Evolutionary conservation across 1,140 invertebrate genomes (phyloP), one percentile per base, ranked within the genome.

Genomic region (Diuraphis noxia): DNA sequence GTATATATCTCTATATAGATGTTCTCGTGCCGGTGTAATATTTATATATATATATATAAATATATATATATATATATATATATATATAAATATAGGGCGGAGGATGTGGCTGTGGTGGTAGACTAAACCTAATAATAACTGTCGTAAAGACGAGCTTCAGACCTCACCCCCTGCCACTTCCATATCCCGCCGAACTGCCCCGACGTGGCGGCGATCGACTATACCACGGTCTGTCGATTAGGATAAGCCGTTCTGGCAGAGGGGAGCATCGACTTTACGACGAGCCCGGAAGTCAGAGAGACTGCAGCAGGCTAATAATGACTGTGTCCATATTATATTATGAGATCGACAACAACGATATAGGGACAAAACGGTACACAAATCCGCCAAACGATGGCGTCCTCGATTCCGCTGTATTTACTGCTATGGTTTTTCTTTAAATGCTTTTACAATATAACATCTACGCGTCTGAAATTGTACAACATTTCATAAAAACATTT

Each of bases 41-140:
- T 63, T 17, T 38, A 25, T 38, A 79, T 79, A 9, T 79, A 25
- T 38, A 79, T 25, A 38, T 25, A 38, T 13, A 34, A 19, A 34
- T 36, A 17, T n/a, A 56, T 23, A 9, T 9, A 52, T 9, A 72
- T 72, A 34, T 72, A 72, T 34, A 72, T 34, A n/a, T 19, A 34
- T 13, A 34, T 36, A 34, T 36, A 17, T n/a, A 56, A 25, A 9
- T 9, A 52, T 23, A 36, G 19, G n/a, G 8, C 43, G 30, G n/a
- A n/a, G 19, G 49, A 43, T 34, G 34, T 6, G 56, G 88, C 19
- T 7, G 21, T 30, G 19, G 86, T 5, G 87, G 63, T 17, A 49
- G 89, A 81, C n/a, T 43, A 91, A 91, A 82, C 89, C 89, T 91
- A 91, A 91, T 91, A 91, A 91, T 90, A 90, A 90, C 88, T 90